A percentile compares a stretch with the other conserved stretches of the same genome.
phyloP scores from a whole-genome alignment of 2,888 invertebrate genomes.

The Colletes collaris region DNA sequence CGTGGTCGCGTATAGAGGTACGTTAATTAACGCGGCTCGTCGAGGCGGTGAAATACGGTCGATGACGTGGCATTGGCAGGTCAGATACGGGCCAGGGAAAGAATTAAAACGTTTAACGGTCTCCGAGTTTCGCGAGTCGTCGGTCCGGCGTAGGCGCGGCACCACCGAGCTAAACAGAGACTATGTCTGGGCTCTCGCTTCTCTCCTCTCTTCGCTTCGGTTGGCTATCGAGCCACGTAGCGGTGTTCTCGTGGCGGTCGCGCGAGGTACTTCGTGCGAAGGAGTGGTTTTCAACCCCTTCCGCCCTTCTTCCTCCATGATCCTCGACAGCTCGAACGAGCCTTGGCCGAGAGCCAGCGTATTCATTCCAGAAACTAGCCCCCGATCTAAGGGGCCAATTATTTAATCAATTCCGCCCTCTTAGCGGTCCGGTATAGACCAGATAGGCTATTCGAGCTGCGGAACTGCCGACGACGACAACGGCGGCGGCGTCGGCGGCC shows the following conservation, averaged over 20 bases:
- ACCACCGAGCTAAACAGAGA: no score
- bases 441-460: constrained; percentile 64
- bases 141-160: background rate
- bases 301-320: constrained; percentile 43
- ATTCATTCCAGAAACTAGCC: constrained; percentile 82
- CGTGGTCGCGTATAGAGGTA: constrained; percentile 42
- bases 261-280: constrained; percentile 74
- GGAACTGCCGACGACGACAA: constrained; percentile 67
- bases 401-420: constrained; percentile 83
- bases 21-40: constrained; percentile 44
- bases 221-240: constrained; percentile 40
- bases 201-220: constrained; percentile 1
- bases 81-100: constrained; percentile 11
- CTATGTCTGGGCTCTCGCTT: background rate
- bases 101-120: constrained; percentile 24
- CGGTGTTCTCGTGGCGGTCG: constrained; percentile 58
- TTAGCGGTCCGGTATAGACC: constrained; percentile 75
- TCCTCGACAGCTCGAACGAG: constrained; percentile 60
- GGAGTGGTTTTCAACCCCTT: constrained; percentile 65
- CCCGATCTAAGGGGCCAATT: constrained; percentile 82
- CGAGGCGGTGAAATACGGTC: constrained; percentile 30
- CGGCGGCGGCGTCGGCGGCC: constrained; percentile 58
- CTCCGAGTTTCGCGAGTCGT: constrained; percentile 1
- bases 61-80: constrained; percentile 41
- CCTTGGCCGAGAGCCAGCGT: constrained; percentile 78